Evolutionary conservation across 1,140 invertebrate genomes (phyloP).

Genomic region (Asobara japonica): DNA sequence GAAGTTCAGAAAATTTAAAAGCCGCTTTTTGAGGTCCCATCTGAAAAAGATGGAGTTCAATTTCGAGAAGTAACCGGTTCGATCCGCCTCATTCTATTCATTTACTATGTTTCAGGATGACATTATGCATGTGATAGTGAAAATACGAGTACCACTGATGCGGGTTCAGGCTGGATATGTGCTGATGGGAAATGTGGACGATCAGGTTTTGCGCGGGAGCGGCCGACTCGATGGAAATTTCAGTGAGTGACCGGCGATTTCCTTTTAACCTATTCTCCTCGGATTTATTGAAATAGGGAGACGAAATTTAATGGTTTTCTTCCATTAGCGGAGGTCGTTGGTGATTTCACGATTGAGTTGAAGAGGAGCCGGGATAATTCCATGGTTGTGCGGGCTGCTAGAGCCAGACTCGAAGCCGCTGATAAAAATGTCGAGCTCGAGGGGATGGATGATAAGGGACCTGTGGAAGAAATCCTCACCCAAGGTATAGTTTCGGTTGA

Average conservation of each 20-base stretch:
- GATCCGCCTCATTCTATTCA: constrained; percentile 24
- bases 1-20: too few relatives aligned
- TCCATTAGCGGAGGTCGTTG: constrained; percentile 52
- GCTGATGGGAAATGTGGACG: constrained; percentile 57
- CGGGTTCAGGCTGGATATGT: constrained; percentile 56
- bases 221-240: constrained; percentile 57
- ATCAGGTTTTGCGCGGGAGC: constrained; percentile 53
- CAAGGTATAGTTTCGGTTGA: constrained; percentile 49
- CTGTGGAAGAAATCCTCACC: constrained; percentile 52
- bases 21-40: too few relatives aligned
- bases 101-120: constrained; percentile 52
- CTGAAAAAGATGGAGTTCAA: too few relatives aligned
- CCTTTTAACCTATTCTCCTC: neutral
- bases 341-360: constrained; percentile 60
- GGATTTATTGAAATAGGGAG: neutral
- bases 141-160: constrained; percentile 55
- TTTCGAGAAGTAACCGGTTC: too few relatives aligned
- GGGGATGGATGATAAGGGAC: constrained; percentile 59
- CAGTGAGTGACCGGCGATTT: constrained; percentile 49
- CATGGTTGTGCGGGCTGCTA: constrained; percentile 56
- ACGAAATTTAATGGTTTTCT: neutral
- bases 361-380: constrained; percentile 52
- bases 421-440: constrained; percentile 51
- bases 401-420: constrained; percentile 53
- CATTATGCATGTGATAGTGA: constrained; percentile 60